Evolutionary conservation across 2,113 vertebrate species (phyloP).

Genomic region (Carlito syrichta): DNA sequence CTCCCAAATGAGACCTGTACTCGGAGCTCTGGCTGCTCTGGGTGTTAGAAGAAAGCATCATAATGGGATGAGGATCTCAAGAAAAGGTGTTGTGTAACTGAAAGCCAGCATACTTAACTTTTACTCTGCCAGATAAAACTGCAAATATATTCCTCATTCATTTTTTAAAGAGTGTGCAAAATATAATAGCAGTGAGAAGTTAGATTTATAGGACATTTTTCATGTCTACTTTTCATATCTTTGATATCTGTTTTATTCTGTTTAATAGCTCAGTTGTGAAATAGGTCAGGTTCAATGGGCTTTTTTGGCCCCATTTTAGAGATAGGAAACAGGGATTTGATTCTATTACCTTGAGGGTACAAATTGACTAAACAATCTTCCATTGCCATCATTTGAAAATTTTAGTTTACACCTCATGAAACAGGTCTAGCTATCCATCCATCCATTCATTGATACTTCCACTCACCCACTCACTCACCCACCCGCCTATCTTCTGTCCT

Average conservation of each 20-base stretch:
- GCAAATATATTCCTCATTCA: not conserved
- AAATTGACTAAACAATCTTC: not conserved
- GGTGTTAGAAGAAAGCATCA: not conserved
- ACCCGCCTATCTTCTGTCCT: not conserved
- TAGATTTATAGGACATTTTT: not conserved
- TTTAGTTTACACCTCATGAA: not conserved
- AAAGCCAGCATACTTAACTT: conserved; percentile 35
- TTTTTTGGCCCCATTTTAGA: conserved; percentile 7
- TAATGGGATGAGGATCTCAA: not conserved
- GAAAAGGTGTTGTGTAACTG: not conserved
- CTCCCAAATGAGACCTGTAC: not conserved
- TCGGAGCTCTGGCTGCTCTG: not conserved
- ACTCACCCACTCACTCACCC: no score
- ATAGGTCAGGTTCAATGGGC: not conserved
- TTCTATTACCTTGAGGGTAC: not conserved
- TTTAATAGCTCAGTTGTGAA: not conserved
- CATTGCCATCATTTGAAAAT: not conserved
- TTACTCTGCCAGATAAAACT: not conserved
- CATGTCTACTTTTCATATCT: not conserved
- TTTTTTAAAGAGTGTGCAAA: not conserved
- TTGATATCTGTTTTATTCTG: not conserved
- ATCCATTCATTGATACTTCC: no score
- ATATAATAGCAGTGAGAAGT: not conserved
- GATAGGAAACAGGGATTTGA: not conserved
- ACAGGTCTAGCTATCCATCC: not conserved